Evolutionary conservation across 2,797 vertebrate genomes (phyloP), one percentile per base, ranked within the genome.

Genomic region (Oreochromis mossambicus): DNA sequence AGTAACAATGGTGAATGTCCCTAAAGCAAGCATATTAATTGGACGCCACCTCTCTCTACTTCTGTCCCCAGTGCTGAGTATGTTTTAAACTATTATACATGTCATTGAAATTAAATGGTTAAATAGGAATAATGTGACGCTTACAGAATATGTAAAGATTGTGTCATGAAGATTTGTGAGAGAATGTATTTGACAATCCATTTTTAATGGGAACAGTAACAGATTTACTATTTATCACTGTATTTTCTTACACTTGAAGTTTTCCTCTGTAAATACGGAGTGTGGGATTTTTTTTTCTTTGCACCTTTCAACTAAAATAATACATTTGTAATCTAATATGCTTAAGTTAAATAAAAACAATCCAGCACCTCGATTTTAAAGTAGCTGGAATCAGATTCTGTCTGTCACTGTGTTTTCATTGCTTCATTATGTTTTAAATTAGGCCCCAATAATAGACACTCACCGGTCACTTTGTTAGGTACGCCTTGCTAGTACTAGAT

Each of bases 221-320:
- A 91, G 75, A 86, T 84, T 90, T 90, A 85, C 83, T 90, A 87
- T 86, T 82, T 87, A 84, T 91, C 90, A 91, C 87, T 92, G 89
- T 95, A 91, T 94, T 94, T 94, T 95, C 90, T 90, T 92, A 94
- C 90, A 90, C 92, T 87, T 87, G 26, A 50, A 87, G 70, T 79
- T 76, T 41, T 86, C 55, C n/a, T 83, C 85, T 92, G 83, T 90
- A 85, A 86, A 91, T 88, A 84, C 38, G 21, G 78, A 84, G 36
- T 85, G 79, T 86, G 36, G 73, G 14, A 29, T 55, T 66, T 63
- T 81, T 46, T 82, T 86, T 43, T 84, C 78, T 82, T 86, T 87
- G 77, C 83, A 90, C 83, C 83, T 51, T 89, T 81, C 86, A 86
- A 93, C 83, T 84, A 54, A 86, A 86, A 86, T 5, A 81, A 66